Conservation (phyloP, 53 echinoderm and acorn worm species). For the Antedon mediterranea region DNA sequence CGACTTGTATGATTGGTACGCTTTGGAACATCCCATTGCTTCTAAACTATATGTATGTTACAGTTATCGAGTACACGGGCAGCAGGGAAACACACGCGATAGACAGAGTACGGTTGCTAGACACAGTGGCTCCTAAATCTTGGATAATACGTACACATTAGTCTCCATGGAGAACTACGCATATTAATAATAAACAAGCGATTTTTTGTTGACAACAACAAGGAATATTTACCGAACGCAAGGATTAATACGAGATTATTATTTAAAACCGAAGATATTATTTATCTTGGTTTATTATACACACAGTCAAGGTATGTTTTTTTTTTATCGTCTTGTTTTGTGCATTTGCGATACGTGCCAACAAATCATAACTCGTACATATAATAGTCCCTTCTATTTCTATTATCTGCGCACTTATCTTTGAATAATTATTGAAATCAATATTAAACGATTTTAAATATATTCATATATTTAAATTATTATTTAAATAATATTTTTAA, state of each 20-base stretch:
- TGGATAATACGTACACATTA: not conserved
- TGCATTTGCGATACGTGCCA: too few relatives aligned
- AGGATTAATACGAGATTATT: not conserved
- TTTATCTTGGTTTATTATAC: not conserved
- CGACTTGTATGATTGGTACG: not conserved
- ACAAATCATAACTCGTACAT: too few relatives aligned
- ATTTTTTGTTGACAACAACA: not conserved
- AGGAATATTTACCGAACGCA: not conserved
- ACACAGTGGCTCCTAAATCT: not conserved
- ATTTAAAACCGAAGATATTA: not conserved
- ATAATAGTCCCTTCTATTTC: too few relatives aligned
- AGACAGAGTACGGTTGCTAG: not conserved
- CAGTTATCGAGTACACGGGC: too few relatives aligned
- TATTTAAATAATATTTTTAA: too few relatives aligned
- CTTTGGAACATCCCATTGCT: not conserved
- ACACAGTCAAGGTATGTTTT: not conserved
- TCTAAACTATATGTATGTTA: too few relatives aligned
- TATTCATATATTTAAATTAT: too few relatives aligned
- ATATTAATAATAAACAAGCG: not conserved
- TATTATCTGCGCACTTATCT: too few relatives aligned
- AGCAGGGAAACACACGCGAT: not conserved
- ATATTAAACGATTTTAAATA: too few relatives aligned
- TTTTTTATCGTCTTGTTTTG: not conserved
- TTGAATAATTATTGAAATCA: too few relatives aligned
- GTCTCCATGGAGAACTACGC: not conserved